Evolutionary conservation across 2,888 invertebrate species (phyloP).

Genomic region (Drosophila acutilabella): DNA sequence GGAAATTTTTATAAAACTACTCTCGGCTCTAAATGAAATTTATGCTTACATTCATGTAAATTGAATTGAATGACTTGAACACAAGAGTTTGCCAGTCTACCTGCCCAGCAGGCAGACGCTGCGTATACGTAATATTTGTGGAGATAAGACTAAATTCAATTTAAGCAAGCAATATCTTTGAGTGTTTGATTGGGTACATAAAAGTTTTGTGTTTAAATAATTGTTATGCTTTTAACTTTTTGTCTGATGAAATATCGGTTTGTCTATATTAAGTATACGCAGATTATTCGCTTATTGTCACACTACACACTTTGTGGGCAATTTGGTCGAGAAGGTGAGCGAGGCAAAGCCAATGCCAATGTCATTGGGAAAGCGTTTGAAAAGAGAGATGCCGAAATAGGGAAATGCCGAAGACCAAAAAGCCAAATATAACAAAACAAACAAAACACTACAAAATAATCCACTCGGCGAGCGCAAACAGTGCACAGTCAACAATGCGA

Average conservation of each 20-base stretch:
- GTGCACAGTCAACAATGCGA: conserved; percentile 6
- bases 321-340: conserved; percentile 31
- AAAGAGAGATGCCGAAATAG: neutral
- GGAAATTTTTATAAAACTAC: conserved; percentile 54
- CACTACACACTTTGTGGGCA: conserved; percentile 17
- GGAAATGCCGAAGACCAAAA: conserved; percentile 34
- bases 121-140: conserved; percentile 1
- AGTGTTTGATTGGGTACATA: too few species aligned
- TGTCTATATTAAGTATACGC: too few species aligned
- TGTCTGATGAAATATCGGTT: too few species aligned
- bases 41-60: neutral
- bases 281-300: too few species aligned
- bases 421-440: conserved; percentile 28
- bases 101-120: neutral
- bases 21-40: neutral
- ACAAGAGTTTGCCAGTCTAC: neutral
- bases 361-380: conserved; percentile 24
- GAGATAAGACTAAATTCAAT: neutral
- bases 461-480: conserved; percentile 49
- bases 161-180: neutral
- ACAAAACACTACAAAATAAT: conserved; percentile 68
- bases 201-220: too few species aligned
- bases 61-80: conserved; percentile 12
- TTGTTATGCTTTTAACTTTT: too few species aligned
- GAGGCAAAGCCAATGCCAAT: conserved; percentile 48